These are phyloP conservation scores for Pollenia griseotomentosa DNA, from an alignment of 2,888 invertebrate species.

Conservation along the genomic window DNA sequence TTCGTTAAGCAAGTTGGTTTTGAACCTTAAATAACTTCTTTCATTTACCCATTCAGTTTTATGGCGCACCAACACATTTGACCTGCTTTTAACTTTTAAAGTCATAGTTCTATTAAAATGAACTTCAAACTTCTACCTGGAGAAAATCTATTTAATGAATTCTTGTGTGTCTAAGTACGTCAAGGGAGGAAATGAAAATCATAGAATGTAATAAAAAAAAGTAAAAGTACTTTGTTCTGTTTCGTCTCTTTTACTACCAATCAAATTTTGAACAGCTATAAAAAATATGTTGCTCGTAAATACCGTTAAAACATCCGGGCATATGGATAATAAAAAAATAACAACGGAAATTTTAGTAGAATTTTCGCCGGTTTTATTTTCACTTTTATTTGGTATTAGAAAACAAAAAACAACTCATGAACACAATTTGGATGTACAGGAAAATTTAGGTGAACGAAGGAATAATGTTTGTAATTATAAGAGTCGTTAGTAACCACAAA, in stretches of 20 bases:
- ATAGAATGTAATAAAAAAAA: conserved; percentile 14
- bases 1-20: no score
- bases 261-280: conserved; percentile 43
- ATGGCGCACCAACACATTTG: no score
- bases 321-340: not conserved
- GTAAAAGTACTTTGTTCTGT: conserved; percentile 22
- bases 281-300: conserved; percentile 49
- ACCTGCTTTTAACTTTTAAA: no score
- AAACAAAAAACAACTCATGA: not conserved
- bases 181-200: conserved; percentile 7
- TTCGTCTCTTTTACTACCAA: conserved; percentile 1
- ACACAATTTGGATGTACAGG: not conserved
- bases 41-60: no score
- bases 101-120: no score
- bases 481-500: not conserved
- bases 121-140: not conserved
- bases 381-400: conserved; percentile 38
- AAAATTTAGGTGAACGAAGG: not conserved
- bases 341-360: conserved; percentile 54
- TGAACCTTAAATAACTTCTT: no score
- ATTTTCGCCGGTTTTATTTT: conserved; percentile 54
- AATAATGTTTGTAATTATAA: conserved; percentile 21
- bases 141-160: not conserved
- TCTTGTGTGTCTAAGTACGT: not conserved
- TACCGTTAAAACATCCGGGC: conserved; percentile 59